Base-by-base conservation (phyloP, 2,113 vertebrate species). In the Numida meleagris region DNA sequence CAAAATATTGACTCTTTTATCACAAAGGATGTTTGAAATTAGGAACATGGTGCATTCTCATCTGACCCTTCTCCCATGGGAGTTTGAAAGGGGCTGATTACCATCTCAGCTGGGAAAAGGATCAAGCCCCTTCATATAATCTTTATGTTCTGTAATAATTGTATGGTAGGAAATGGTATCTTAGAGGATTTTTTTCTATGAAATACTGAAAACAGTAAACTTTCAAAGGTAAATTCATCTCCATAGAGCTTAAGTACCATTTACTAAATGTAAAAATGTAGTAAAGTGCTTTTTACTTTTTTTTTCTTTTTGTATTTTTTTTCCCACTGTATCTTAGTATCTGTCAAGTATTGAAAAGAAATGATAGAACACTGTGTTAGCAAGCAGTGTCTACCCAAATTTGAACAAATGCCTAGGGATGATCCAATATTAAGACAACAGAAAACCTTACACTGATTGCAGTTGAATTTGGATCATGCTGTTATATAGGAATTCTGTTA, bases 231-330 rank as follows among this genome's bases (percentile, higher is more conserved):
- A 88, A 97, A 93, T 97, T 96, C 92, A 93, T 97, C 93, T 97
- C 94, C 92, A 90, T 62, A 88, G 89, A 88, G 40, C 95, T 95
- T 73, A 96, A 95, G 73, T 95, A 93, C 79, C 83, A 89, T 94
- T 93, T 95, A 82, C 92, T 92, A 97, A 96, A 95, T 97, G 97
- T 97, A 97, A 97, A 95, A 97, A 97, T 84, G 90, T 79, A 96
- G 84, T 96, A 93, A 97, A 93, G 73, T 68, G 75, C 25, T 75
- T 71, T 85, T 87, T 77, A 18, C 43, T 94, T 86, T 85, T 81
- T 94, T 96, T 94, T 96, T 88, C 46, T 90, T 91, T 86, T 79
- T 57, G 89, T 95, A 84, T 89, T 95, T 58, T n/a, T 12, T 80
- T 6, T 57, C 74, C n/a, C 55, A 6, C 43, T 76, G 18, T 95